Conservation (phyloP, 2,888 invertebrate genomes). For the Sarcophaga subvicina region DNA sequence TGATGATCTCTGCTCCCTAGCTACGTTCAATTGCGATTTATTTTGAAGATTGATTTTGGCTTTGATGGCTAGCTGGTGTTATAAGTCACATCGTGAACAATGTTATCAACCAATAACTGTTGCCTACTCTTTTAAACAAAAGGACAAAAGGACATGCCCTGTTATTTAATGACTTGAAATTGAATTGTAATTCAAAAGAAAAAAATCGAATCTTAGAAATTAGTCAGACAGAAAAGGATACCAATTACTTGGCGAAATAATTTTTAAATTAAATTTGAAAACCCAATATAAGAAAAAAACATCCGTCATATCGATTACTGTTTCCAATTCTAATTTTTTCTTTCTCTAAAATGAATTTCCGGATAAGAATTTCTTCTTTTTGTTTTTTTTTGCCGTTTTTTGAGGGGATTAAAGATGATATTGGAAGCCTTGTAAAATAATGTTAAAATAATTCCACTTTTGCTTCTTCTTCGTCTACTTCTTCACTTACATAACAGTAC, state of each 20-base stretch:
- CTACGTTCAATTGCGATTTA: too few relatives aligned
- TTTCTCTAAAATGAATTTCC: neutral
- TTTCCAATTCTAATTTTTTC: neutral
- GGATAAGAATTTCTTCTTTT: neutral
- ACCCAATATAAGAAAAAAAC: neutral
- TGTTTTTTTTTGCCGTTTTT: neutral
- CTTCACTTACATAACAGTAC: neutral
- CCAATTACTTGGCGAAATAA: neutral
- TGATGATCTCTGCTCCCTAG: too few relatives aligned
- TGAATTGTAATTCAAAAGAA: too few relatives aligned
- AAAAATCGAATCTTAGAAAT: too few relatives aligned
- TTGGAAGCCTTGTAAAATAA: conserved; percentile 54
- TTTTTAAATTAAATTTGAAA: neutral
- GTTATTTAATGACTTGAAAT: too few relatives aligned
- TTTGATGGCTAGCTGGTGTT: too few relatives aligned
- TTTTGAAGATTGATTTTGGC: too few relatives aligned
- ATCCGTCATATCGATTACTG: neutral
- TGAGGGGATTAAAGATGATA: conserved; percentile 14
- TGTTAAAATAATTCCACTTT: neutral
- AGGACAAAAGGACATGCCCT: too few relatives aligned
- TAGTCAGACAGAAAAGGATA: neutral
- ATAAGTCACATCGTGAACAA: too few relatives aligned
- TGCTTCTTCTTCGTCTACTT: too few relatives aligned
- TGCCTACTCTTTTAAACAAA: too few relatives aligned
- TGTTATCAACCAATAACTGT: too few relatives aligned